These are phyloP conservation scores for Euthynnus affinis DNA, from an alignment of 2,797 vertebrate genomes.

Conservation along the genomic window DNA sequence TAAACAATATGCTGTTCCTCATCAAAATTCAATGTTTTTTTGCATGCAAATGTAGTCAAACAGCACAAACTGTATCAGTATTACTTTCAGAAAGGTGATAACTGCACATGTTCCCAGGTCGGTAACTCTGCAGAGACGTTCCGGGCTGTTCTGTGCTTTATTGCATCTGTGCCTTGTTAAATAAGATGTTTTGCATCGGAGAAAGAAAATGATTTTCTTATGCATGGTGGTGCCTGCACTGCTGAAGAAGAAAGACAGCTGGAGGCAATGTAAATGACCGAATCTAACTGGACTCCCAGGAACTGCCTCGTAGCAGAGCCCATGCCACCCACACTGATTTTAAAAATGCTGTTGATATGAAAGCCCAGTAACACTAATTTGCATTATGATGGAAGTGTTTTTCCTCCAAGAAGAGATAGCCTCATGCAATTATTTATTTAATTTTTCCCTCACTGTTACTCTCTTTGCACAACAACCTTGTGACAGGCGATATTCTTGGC, in stretches of 20 bases:
- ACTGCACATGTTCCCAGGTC: neutral
- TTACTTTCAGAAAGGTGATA: neutral
- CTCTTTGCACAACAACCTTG: neutral
- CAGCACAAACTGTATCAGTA: neutral
- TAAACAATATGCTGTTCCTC: neutral
- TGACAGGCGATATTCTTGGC: slow-evolving; percentile 31
- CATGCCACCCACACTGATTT: slow-evolving; percentile 43
- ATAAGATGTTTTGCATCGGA: slow-evolving; percentile 24
- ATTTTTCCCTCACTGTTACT: neutral
- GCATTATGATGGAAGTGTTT: slow-evolving; percentile 44
- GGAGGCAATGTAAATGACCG: slow-evolving; percentile 47
- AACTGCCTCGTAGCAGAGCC: slow-evolving; percentile 35
- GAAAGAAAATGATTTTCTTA: slow-evolving; percentile 32
- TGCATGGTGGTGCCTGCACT: slow-evolving; percentile 2
- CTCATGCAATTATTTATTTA: slow-evolving; percentile 20
- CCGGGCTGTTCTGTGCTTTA: neutral
- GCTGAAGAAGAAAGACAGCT: slow-evolving; percentile 44
- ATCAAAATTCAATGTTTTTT: neutral
- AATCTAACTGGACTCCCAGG: slow-evolving; percentile 41
- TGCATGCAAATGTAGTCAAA: neutral
- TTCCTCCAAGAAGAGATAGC: neutral
- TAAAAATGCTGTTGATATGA: slow-evolving; percentile 37
- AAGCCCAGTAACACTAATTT: slow-evolving; percentile 45
- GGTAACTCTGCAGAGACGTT: neutral
- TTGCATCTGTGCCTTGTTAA: slow-evolving; percentile 22